Base-by-base conservation (phyloP, 2,113 vertebrate species). In the Solea solea region DNA sequence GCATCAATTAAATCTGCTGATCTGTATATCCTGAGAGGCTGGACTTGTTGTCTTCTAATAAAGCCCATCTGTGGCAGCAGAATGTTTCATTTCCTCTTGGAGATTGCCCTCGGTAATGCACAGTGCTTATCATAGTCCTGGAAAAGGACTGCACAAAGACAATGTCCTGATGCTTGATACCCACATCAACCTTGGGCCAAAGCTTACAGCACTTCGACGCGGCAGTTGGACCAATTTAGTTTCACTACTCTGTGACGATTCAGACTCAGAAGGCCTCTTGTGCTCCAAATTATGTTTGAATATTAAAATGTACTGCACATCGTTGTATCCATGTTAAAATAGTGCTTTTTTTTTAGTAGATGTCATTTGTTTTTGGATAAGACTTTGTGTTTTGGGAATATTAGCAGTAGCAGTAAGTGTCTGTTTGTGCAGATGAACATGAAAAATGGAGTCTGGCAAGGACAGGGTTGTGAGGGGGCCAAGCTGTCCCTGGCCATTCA, bases 401-500 rank as follows among this genome's bases (percentile, higher is more conserved):
- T 80, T 82, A 54, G 16, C 28, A 74, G 48, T 50, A 55, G 60
- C 56, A 58, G 46, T 65, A 61, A 78, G 69, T 87, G 78, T 82
- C 81, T 83, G 83, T 89, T 88, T 91, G 80, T 80, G 51, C 77
- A 71, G 82, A 86, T 90, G 88, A 71, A 87, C 80, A 86, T 89
- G 88, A 91, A 85, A 89, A 85, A 89, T 87, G 77, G 79, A 48
- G 70, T 80, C 84, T 88, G 88, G 78, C 76, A 87, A 85, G 85
- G 92, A 84, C 69, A 64, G 86, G 91, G 88, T 89, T 93, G 89
- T 86, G 84, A 86, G 79, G 90, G 91, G 90, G 86, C 76, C 84
- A 91, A 86, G 72, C 84, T 91, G 92, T 93, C 94, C 92, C 94
- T 92, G 94, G 90, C 89, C 93, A 89, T 95, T 95, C 94, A 94